Evolutionary conservation across 2,797 vertebrate genomes (phyloP).

Genomic region (Peromyscus eremicus): DNA sequence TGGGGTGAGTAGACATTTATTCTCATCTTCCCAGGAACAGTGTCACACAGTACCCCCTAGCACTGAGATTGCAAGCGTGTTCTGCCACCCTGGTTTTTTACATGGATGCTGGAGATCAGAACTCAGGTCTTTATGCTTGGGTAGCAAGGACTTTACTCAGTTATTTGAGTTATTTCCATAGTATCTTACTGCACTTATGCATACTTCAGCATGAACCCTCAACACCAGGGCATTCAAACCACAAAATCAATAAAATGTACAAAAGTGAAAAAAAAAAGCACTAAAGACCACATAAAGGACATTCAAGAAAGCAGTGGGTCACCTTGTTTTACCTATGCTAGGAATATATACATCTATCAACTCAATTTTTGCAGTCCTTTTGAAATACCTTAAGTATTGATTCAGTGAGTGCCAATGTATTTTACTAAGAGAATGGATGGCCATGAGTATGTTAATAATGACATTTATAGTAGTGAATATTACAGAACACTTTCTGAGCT

Average conservation of each 20-base stretch:
- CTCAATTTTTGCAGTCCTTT: not conserved
- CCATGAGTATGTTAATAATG: not conserved
- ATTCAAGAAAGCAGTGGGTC: not conserved
- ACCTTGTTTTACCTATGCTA: not conserved
- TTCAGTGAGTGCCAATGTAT: not conserved
- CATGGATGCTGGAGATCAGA: not conserved
- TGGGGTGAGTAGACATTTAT: not conserved
- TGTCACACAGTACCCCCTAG: not conserved
- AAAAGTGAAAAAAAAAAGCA: not conserved
- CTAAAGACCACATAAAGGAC: not conserved
- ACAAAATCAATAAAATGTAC: constrained; percentile 1
- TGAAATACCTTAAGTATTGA: not conserved
- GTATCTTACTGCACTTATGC: no score
- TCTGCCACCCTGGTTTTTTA: not conserved
- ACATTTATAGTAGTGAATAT: not conserved
- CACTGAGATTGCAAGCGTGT: not conserved
- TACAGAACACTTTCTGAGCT: not conserved
- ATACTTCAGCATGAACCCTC: not conserved
- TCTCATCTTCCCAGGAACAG: not conserved
- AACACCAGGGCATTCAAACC: not conserved
- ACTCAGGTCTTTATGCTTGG: not conserved
- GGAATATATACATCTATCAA: not conserved
- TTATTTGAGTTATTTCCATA: not conserved
- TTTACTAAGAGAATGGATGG: not conserved
- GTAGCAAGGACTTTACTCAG: not conserved